Percentiles rank a stretch among this genome's conserved stretches.
Evolutionary conservation across 2,113 vertebrate species (phyloP).

Genomic region (Girardinichthys multiradiatus): DNA sequence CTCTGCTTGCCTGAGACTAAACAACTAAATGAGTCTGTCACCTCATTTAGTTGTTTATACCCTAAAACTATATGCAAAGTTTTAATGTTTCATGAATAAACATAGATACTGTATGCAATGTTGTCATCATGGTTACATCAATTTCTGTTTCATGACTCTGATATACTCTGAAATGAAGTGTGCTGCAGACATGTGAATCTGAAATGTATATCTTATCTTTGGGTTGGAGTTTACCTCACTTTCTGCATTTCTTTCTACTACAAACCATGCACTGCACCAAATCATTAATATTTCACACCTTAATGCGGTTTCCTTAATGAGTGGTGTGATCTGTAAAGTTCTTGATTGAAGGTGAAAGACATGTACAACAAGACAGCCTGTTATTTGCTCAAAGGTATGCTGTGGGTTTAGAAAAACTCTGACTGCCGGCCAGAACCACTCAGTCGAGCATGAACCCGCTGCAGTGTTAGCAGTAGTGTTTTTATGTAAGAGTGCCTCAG

Average conservation of each 20-base stretch:
- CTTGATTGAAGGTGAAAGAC: conserved; percentile 7
- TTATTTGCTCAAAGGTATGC: conserved; percentile 31
- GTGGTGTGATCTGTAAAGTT: conserved; percentile 11
- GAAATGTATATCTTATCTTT: not conserved
- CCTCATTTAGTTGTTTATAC: conserved; percentile 1
- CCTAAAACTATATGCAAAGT: not conserved
- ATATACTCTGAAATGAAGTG: not conserved
- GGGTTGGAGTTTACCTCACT: not conserved
- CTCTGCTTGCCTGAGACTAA: conserved; percentile 26
- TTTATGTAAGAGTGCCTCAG: conserved; percentile 35
- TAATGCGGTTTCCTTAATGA: conserved; percentile 9
- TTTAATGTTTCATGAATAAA: not conserved
- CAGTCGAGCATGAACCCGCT: conserved; percentile 2
- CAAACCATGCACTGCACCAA: not conserved
- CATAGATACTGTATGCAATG: not conserved
- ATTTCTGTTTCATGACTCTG: not conserved
- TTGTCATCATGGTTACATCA: not conserved
- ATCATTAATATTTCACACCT: conserved; percentile 13
- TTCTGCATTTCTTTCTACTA: conserved; percentile 2
- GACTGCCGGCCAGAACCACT: conserved; percentile 33
- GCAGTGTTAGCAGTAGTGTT: conserved; percentile 28
- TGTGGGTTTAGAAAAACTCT: conserved; percentile 24
- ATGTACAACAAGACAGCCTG: not conserved
- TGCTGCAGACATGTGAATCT: not conserved
- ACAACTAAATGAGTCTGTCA: conserved; percentile 17